Conservation (phyloP, 2,797 vertebrate species). For the Xiphophorus birchmanni region DNA sequence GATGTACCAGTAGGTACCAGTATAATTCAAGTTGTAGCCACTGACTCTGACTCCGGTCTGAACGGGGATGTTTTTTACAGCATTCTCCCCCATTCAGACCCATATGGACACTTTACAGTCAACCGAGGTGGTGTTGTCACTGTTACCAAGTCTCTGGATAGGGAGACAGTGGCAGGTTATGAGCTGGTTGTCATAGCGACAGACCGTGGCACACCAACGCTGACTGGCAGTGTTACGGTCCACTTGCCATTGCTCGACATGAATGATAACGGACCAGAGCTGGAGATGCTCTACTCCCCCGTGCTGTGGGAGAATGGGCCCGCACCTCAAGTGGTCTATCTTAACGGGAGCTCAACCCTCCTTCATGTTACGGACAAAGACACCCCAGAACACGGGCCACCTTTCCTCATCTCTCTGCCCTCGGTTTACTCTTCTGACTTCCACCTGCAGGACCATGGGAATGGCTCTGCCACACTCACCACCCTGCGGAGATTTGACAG, state of each 20-base stretch:
- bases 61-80: slow-evolving; percentile 86
- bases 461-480: slow-evolving; percentile 86
- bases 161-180: slow-evolving; percentile 80
- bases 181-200: slow-evolving; percentile 84
- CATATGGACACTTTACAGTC: slow-evolving; percentile 79
- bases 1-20: slow-evolving; percentile 80
- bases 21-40: slow-evolving; percentile 80
- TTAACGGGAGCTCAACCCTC: slow-evolving; percentile 85
- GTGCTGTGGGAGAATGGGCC: slow-evolving; percentile 88
- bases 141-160: slow-evolving; percentile 81
- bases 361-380: slow-evolving; percentile 85
- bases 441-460: slow-evolving; percentile 88
- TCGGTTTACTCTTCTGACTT: slow-evolving; percentile 81
- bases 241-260: slow-evolving; percentile 84
- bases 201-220: slow-evolving; percentile 83
- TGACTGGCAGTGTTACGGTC: slow-evolving; percentile 84
- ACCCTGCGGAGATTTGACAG: slow-evolving; percentile 87
- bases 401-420: slow-evolving; percentile 84
- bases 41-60: slow-evolving; percentile 83
- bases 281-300: slow-evolving; percentile 84
- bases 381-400: slow-evolving; percentile 83
- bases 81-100: slow-evolving; percentile 83
- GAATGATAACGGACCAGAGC: slow-evolving; percentile 90
- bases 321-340: slow-evolving; percentile 81
- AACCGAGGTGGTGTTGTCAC: slow-evolving; percentile 79